Conservation (phyloP, 2,797 vertebrate genomes). For the Dendrocincla tyrannina region DNA sequence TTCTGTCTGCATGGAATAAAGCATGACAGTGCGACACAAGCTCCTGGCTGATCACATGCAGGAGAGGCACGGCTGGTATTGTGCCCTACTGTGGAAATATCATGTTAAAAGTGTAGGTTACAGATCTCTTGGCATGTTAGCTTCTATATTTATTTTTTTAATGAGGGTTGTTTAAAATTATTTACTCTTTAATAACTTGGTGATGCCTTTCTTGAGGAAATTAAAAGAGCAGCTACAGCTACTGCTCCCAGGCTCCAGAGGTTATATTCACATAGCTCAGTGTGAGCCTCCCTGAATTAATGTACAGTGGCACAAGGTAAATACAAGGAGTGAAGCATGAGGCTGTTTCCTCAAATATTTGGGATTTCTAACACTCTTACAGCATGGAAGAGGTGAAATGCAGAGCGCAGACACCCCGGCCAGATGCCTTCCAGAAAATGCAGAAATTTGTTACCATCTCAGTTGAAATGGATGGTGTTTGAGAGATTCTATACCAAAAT, state of each 20-base stretch:
- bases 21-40: background rate
- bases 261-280: background rate
- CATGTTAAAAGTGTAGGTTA: background rate
- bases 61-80: background rate
- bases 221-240: background rate
- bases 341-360: background rate
- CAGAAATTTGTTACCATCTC: background rate
- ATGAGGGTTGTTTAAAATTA: background rate
- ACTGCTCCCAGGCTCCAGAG: background rate
- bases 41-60: background rate
- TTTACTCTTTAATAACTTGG: background rate
- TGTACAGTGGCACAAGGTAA: background rate
- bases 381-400: background rate
- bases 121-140: background rate
- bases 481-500: background rate
- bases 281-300: background rate
- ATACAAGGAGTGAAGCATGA: background rate
- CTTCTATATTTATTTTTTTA: background rate
- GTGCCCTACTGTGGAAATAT: background rate
- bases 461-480: background rate
- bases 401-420: rapidly evolving
- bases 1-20: background rate
- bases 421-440: background rate
- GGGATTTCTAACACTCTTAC: background rate
- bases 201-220: background rate